Conservation (phyloP, 2,113 vertebrate species). For the Lampris megalopsis region DNA sequence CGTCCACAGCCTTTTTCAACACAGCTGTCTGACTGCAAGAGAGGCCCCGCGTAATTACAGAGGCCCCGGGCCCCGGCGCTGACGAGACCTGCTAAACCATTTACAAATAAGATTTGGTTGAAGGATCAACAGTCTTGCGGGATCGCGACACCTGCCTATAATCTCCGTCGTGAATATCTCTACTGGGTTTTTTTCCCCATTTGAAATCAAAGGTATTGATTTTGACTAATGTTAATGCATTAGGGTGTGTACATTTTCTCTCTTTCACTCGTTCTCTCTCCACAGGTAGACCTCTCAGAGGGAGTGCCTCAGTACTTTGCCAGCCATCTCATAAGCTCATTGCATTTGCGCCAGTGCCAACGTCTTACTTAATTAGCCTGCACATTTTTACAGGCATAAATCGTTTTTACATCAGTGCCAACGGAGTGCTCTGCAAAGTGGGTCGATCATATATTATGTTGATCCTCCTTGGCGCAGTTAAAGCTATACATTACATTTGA, state of each 20-base stretch:
- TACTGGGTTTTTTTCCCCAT: neutral
- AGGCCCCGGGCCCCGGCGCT: constrained; percentile 25
- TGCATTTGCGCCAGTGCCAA: constrained; percentile 73
- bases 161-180: neutral
- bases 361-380: constrained; percentile 79
- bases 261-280: constrained; percentile 1
- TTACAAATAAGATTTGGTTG: constrained; percentile 66
- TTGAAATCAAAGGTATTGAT: constrained; percentile 20
- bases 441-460: constrained; percentile 79
- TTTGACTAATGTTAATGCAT: neutral
- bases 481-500: constrained; percentile 77
- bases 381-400: constrained; percentile 77
- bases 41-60: constrained; percentile 57
- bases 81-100: constrained; percentile 39
- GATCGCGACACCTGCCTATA: neutral
- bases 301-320: constrained; percentile 31
- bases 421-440: constrained; percentile 71
- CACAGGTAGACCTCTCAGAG: constrained; percentile 56
- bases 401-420: constrained; percentile 77
- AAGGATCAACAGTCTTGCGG: constrained; percentile 44
- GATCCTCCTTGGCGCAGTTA: constrained; percentile 74
- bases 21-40: constrained; percentile 61
- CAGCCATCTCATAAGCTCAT: constrained; percentile 76
- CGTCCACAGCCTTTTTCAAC: constrained; percentile 48
- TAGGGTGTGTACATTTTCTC: constrained; percentile 18